Evolutionary conservation across 37 sponge, comb jelly and placozoan species (phyloP).

Genomic region (Diacarnus erythraeanus): DNA sequence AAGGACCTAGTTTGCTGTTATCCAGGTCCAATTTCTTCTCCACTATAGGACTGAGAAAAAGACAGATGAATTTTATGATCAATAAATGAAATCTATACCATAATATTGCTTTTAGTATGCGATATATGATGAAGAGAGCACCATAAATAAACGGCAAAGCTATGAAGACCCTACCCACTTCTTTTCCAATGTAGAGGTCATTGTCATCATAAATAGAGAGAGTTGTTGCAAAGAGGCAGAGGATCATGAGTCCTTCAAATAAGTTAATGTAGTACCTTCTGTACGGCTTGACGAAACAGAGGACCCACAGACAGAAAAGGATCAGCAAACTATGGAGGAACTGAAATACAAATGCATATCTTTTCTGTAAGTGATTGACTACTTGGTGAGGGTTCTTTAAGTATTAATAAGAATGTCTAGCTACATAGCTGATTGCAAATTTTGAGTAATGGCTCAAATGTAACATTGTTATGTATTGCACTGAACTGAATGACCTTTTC

Average conservation of each 20-base stretch:
- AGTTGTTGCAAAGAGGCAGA: constrained; percentile 45
- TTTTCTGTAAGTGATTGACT: no score
- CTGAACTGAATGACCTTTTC: no score
- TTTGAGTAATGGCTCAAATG: no score
- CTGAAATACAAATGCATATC: constrained; percentile 10
- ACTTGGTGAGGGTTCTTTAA: no score
- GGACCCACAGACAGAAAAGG: constrained; percentile 17
- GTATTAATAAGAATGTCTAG: neutral
- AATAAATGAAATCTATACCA: neutral
- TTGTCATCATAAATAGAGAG: constrained; percentile 48
- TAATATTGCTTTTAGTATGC: neutral
- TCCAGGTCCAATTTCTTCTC: neutral
- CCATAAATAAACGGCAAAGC: constrained; percentile 30
- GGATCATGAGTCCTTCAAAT: constrained; percentile 44
- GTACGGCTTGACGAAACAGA: constrained; percentile 60
- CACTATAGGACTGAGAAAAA: neutral
- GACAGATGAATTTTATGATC: neutral
- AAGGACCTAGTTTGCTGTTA: neutral
- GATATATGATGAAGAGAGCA: constrained; percentile 7
- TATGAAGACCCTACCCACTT: neutral
- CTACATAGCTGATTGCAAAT: no score
- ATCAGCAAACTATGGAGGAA: constrained; percentile 31
- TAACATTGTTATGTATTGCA: no score
- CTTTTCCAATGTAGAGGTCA: constrained; percentile 20
- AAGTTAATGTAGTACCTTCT: constrained; percentile 57